phyloP scores from a whole-genome alignment of 2,888 invertebrate genomes.

The Nematopogon swammerdamellus region DNA sequence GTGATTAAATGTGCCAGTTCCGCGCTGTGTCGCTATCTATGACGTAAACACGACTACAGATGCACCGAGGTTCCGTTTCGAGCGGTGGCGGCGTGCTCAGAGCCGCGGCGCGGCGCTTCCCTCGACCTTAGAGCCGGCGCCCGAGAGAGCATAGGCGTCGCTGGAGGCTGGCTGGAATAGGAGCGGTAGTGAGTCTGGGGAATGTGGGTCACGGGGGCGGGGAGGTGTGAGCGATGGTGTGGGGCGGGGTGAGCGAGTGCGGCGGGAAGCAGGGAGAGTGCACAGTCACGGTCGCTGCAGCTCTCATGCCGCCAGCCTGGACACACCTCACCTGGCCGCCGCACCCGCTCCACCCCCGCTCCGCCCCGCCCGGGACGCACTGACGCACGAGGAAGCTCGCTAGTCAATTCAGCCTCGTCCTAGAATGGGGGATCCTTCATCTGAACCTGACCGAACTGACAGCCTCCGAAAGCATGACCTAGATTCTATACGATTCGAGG shows the following conservation, averaged over 20 bases:
- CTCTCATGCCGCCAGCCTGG: background rate
- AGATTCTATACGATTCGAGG: no score
- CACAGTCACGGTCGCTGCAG: background rate
- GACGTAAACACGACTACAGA: background rate
- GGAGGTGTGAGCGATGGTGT: background rate
- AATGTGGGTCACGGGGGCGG: background rate
- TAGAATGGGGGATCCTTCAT: no score
- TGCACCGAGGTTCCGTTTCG: background rate
- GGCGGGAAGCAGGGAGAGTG: background rate
- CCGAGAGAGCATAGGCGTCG: no score
- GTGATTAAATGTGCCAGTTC: background rate
- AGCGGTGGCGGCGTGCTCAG: no score
- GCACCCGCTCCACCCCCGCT: no score
- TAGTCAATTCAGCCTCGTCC: no score
- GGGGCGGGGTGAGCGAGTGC: background rate
- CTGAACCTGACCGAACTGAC: no score
- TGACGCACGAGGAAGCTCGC: no score
- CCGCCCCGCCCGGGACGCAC: no score
- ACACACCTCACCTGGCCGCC: background rate
- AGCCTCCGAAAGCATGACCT: no score
- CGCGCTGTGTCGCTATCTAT: background rate
- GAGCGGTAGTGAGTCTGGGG: background rate
- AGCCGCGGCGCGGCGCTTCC: background rate
- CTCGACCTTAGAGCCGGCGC: background rate
- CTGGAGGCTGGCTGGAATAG: background rate